Evolutionary conservation across 1,140 invertebrate genomes (phyloP).

Genomic region (Agraylea sexmaculata): DNA sequence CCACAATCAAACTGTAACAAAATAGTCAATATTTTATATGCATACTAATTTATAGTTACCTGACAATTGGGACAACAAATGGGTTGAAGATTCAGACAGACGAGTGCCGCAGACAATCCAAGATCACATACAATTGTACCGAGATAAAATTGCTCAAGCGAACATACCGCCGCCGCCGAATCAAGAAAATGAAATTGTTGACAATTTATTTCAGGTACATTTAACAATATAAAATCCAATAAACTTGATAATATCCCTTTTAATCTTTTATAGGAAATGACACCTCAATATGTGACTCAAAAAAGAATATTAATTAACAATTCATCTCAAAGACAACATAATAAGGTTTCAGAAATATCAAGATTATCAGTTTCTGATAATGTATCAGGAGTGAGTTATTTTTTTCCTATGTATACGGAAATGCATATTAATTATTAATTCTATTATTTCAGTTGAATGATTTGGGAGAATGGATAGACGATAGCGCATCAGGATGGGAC

Average conservation of each 20-base stretch:
- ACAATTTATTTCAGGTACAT: constrained; percentile 19
- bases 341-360: constrained; percentile 16
- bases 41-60: constrained; percentile 1
- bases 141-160: constrained; percentile 17
- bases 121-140: constrained; percentile 21
- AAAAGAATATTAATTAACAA: constrained; percentile 18
- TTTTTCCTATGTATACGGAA: too few relatives aligned
- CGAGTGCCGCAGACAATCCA: constrained; percentile 21
- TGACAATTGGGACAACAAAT: constrained; percentile 18
- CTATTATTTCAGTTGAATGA: constrained; percentile 13
- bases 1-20: neutral
- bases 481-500: constrained; percentile 19
- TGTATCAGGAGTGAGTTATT: constrained; percentile 13
- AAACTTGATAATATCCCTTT: neutral
- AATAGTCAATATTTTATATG: neutral
- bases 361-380: constrained; percentile 17
- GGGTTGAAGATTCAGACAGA: constrained; percentile 14
- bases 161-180: constrained; percentile 11
- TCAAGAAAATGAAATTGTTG: constrained; percentile 15
- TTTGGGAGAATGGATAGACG: constrained; percentile 21
- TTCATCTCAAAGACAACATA: constrained; percentile 5
- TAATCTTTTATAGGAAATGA: constrained; percentile 17
- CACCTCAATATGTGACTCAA: constrained; percentile 20
- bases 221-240: neutral
- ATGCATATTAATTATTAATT: too few relatives aligned